These are phyloP conservation scores for Drosophila azteca DNA, from an alignment of 1,140 invertebrate genomes.

Conservation along the genomic window DNA sequence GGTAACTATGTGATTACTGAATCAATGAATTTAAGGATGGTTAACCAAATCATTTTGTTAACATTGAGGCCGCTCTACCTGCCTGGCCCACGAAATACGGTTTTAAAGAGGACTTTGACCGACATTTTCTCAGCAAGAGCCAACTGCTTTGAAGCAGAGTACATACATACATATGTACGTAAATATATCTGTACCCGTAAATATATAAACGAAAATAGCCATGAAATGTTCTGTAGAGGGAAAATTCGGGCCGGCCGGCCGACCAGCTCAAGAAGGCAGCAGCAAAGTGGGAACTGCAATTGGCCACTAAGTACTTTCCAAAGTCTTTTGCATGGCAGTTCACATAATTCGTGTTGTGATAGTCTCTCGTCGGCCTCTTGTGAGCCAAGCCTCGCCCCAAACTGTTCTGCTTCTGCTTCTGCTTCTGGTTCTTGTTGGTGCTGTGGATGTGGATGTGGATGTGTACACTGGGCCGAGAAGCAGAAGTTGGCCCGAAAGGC, in stretches of 20 bases:
- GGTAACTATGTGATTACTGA: too few relatives aligned
- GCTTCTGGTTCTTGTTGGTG: conserved; percentile 9
- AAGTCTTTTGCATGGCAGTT: conserved; percentile 74
- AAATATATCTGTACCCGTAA: neutral
- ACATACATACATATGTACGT: too few relatives aligned
- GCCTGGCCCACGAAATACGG: too few relatives aligned
- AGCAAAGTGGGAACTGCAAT: conserved; percentile 64
- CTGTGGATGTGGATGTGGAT: too few relatives aligned
- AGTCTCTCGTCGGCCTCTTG: conserved; percentile 60
- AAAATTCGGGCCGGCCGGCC: conserved; percentile 16
- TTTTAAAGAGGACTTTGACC: too few relatives aligned
- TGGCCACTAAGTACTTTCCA: conserved; percentile 76
- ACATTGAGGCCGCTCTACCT: too few relatives aligned
- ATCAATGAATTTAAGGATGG: too few relatives aligned
- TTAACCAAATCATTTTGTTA: too few relatives aligned
- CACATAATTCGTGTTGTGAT: conserved; percentile 76
- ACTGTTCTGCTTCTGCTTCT: conserved; percentile 10
- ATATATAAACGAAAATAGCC: conserved; percentile 24
- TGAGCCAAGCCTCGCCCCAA: conserved; percentile 36
- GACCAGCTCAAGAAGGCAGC: conserved; percentile 17
- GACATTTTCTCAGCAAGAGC: too few relatives aligned
- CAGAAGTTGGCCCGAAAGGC: conserved; percentile 28
- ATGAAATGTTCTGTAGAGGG: neutral
- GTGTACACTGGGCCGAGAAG: neutral
- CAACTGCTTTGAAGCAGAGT: too few relatives aligned